Evolutionary conservation across 2,797 vertebrate species (phyloP), one percentile per base, ranked within the genome.

Genomic region (Mus caroli): DNA sequence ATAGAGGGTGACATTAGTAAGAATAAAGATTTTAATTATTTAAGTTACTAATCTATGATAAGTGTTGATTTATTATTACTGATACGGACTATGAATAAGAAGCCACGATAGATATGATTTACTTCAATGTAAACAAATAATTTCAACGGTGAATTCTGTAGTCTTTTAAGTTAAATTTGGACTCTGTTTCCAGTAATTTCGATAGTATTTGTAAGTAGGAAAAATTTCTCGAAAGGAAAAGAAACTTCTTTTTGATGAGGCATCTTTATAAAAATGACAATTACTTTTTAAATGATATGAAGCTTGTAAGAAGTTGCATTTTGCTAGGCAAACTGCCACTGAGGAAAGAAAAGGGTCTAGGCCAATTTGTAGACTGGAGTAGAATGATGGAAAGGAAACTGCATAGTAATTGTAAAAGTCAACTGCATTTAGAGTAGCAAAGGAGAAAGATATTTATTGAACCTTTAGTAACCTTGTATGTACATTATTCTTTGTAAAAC

Each of bases 1-100:
- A 54, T 17, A 79, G 9, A 77, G 0, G 4, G 7, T 73, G 12
- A 13, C 43, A 15, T 88, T 62, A 94, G 60, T 96, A 95, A 26
- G 3, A 73, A 11, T 20, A 14, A 79, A 83, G 0, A 31, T 91
- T 43, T 56, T 19, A 88, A 71, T 58, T 69, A 84, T 83, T 85
- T 97, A 67, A 84, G 13, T 85, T 88, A 80, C 31, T 64, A 58
- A 58, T 85, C 56, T 92, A 14, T 73, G 40, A 92, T 83, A 82
- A 79, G 9, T 37, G 1, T 86, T 95, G 6, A 83, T 67, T 83
- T 90, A 88, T 75, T 50, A 62, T 64, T 76, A 71, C 60, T 87
- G 37, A 54, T 2, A 46, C 8, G 67, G 75, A 54, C 10, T 12
- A 88, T 69, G 34, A 62, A 69, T 43, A 60, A 43, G 54, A 75